These are phyloP conservation scores for Campoplex capitator DNA, from an alignment of 2,888 invertebrate species.

Conservation along the genomic window DNA sequence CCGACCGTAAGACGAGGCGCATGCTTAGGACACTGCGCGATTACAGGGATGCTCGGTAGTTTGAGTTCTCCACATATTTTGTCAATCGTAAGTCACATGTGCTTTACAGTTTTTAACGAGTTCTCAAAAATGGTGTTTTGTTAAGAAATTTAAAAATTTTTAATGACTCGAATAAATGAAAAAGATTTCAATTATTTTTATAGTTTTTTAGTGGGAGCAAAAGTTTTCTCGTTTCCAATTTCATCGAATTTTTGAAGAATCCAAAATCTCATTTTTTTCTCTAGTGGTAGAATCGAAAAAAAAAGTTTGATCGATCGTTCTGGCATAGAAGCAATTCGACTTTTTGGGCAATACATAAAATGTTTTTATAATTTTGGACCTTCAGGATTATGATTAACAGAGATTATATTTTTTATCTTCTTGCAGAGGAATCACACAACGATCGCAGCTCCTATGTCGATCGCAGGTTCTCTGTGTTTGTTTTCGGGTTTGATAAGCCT, in stretches of 20 bases:
- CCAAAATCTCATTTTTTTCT: background rate
- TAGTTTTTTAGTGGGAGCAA: background rate
- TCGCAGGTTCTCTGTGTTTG: slow-evolving; percentile 76
- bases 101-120: background rate
- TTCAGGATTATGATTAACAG: background rate
- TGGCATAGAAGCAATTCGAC: background rate
- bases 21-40: slow-evolving; percentile 85
- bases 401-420: slow-evolving; percentile 18
- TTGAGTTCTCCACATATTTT: slow-evolving; percentile 84
- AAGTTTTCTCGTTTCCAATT: background rate
- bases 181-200: no score
- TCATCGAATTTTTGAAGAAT: background rate
- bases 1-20: slow-evolving; percentile 83
- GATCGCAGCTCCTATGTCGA: slow-evolving; percentile 70
- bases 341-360: background rate
- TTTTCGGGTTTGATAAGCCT: slow-evolving; percentile 73
- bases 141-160: background rate
- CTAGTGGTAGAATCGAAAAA: background rate
- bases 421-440: slow-evolving; percentile 74
- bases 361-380: background rate
- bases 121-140: background rate
- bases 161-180: background rate
- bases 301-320: background rate
- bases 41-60: slow-evolving; percentile 85
- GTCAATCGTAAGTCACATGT: slow-evolving; percentile 76